Conservation (phyloP, 2,888 invertebrate genomes). For the Aleiodes testaceus region DNA sequence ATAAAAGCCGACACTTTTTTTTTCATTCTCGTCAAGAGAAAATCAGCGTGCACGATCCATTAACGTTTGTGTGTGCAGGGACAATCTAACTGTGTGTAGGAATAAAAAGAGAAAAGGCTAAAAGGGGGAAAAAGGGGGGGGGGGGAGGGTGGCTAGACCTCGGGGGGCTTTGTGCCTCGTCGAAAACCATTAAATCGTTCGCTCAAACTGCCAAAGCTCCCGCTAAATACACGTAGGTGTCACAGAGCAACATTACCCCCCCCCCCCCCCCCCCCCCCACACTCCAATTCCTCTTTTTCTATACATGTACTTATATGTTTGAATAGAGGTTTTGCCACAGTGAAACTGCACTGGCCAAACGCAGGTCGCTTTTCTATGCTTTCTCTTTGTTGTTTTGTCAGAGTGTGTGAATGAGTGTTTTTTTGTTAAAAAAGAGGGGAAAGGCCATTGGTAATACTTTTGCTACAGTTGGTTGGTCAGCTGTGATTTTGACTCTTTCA, state of each 20-base stretch:
- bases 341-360: conserved; percentile 13
- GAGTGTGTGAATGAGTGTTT: neutral
- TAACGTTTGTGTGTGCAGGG: conserved; percentile 39
- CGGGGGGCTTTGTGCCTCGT: conserved; percentile 37
- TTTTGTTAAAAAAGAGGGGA: neutral
- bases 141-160: conserved; percentile 13
- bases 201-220: conserved; percentile 38
- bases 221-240: conserved; percentile 40
- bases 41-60: conserved; percentile 42
- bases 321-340: conserved; percentile 18
- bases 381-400: neutral
- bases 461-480: conserved; percentile 12
- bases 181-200: conserved; percentile 45
- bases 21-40: conserved; percentile 32
- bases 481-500: conserved; percentile 36
- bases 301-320: conserved; percentile 26
- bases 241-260: neutral
- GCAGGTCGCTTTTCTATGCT: conserved; percentile 22
- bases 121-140: neutral
- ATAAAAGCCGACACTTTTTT: conserved; percentile 15
- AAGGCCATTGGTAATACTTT: conserved; percentile 1
- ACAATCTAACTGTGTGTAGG: conserved; percentile 16
- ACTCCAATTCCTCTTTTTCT: conserved; percentile 7
- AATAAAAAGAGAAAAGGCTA: too few species aligned
- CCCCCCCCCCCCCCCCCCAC: too few species aligned